Conservation (phyloP, 2,797 vertebrate species). For the Crax fasciolata region DNA sequence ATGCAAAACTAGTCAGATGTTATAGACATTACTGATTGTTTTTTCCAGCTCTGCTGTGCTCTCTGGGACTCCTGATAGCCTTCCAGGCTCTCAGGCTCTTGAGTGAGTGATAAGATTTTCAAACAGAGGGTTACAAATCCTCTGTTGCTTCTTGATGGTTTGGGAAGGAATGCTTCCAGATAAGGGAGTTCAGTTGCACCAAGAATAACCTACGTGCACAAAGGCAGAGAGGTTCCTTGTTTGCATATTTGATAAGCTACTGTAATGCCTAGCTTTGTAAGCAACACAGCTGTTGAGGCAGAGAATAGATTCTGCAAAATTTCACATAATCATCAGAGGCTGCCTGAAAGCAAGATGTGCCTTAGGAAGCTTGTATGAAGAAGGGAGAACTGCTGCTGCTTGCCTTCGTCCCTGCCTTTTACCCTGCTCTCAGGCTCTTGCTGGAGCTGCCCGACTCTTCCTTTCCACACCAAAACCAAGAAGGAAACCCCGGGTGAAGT, state of each 20-base stretch:
- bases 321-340: accelerated
- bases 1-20: not conserved
- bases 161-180: not conserved
- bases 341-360: not conserved
- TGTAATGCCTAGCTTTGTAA: slow-evolving; percentile 7
- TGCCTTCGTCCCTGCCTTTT: not conserved
- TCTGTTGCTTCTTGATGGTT: not conserved
- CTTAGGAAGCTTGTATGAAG: not conserved
- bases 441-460: not conserved
- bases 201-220: not conserved
- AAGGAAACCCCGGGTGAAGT: not conserved
- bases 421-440: accelerated
- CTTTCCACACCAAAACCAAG: not conserved
- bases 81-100: not conserved
- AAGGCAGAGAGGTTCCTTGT: not conserved
- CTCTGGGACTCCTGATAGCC: not conserved
- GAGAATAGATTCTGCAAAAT: not conserved
- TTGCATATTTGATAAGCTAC: not conserved
- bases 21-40: not conserved
- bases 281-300: not conserved
- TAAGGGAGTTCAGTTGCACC: not conserved
- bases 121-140: not conserved
- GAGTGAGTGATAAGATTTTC: slow-evolving; percentile 1
- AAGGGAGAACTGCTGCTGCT: not conserved
- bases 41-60: not conserved